Evolutionary conservation across 2,888 invertebrate species (phyloP).

Genomic region (Aplocera efformata): DNA sequence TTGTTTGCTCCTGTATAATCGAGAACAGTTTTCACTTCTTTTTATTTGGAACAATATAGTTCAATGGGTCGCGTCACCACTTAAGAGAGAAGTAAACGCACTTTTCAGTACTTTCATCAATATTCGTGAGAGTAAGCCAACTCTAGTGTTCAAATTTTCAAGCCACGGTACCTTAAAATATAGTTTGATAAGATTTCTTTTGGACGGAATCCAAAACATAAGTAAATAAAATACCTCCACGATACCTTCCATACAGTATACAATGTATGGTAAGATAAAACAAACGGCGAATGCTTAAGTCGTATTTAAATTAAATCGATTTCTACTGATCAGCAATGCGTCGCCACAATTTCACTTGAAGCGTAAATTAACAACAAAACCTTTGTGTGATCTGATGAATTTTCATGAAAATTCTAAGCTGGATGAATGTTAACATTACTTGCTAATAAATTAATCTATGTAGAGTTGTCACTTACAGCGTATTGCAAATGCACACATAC

Average conservation of each 20-base stretch:
- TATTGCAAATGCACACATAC: too few species aligned
- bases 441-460: conserved; percentile 5
- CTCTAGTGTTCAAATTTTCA: too few species aligned
- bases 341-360: conserved; percentile 60
- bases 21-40: conserved; percentile 12
- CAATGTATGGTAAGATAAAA: conserved; percentile 40
- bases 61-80: too few species aligned
- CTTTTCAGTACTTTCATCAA: too few species aligned
- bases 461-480: not conserved
- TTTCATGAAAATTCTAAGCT: conserved; percentile 19
- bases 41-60: not conserved
- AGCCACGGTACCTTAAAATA: too few species aligned
- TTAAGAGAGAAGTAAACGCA: too few species aligned
- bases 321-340: conserved; percentile 73
- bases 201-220: conserved; percentile 34
- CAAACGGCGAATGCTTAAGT: conserved; percentile 50
- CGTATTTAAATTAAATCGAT: conserved; percentile 64
- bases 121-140: too few species aligned
- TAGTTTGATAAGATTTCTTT: conserved; percentile 9
- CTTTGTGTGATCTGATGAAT: conserved; percentile 21
- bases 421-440: too few species aligned
- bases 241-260: conserved; percentile 26
- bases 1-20: not conserved
- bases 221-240: conserved; percentile 29
- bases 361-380: conserved; percentile 41